These are phyloP conservation scores for Sinosuthora webbiana DNA, from an alignment of 2,113 vertebrate species.

Conservation along the genomic window DNA sequence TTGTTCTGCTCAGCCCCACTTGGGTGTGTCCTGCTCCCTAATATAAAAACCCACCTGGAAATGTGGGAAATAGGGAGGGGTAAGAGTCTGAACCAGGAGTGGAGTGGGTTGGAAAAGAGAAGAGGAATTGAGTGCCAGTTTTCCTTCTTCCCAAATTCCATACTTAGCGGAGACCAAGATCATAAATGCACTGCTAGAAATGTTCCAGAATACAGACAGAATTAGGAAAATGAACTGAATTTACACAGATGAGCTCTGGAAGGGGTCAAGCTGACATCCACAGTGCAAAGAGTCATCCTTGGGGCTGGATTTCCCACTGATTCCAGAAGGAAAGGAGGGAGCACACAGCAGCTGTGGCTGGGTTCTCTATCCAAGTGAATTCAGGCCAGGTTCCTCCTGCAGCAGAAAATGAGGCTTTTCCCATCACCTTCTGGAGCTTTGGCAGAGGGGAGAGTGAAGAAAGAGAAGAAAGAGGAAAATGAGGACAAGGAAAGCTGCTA, in stretches of 20 bases:
- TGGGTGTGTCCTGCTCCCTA: background rate
- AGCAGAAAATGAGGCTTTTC: background rate
- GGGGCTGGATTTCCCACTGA: background rate
- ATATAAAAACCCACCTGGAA: background rate
- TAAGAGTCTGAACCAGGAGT: background rate
- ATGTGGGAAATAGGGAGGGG: background rate
- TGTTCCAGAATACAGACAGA: background rate
- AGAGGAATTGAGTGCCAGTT: background rate
- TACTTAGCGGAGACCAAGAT: background rate
- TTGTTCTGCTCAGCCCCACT: background rate
- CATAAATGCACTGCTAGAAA: background rate
- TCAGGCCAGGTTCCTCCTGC: background rate
- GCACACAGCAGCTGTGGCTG: background rate
- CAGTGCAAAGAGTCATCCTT: background rate
- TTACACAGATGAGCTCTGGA: no score
- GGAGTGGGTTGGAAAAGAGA: background rate
- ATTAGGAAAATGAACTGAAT: background rate
- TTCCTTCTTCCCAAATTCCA: background rate
- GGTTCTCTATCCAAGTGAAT: rapidly evolving
- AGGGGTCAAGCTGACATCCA: rapidly evolving
- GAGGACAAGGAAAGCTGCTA: background rate
- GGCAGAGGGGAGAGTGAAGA: background rate
- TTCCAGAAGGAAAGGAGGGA: background rate
- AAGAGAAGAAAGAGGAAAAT: background rate
- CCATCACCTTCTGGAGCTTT: background rate